Percentiles rank a stretch among this genome's conserved stretches.
Evolutionary conservation across 1,140 invertebrate species (phyloP).

Genomic region (Drosophila tani): DNA sequence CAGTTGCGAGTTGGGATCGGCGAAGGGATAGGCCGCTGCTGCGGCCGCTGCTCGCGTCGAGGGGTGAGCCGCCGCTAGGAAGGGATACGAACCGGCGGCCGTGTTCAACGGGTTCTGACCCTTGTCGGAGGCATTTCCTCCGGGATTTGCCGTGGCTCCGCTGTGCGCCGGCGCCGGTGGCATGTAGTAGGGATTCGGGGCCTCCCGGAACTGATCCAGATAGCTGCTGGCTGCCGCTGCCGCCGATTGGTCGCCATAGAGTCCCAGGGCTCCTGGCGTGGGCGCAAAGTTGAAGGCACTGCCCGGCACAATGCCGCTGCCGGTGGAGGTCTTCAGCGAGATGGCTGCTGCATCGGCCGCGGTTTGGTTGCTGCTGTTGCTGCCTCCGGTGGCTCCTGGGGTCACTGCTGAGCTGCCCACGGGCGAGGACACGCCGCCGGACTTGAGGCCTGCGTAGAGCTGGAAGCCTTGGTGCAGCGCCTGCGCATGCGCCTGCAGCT

Average conservation of each 20-base stretch:
- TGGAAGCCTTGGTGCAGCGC: conserved; percentile 86
- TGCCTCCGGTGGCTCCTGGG: conserved; percentile 7
- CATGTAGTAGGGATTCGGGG: conserved; percentile 86
- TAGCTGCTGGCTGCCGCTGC: conserved; percentile 85
- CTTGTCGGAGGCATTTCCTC: conserved; percentile 79
- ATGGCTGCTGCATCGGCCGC: conserved; percentile 86
- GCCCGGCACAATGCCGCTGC: conserved; percentile 87
- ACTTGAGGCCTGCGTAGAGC: conserved; percentile 86
- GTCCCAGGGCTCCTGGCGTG: conserved; percentile 85
- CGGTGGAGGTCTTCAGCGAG: conserved; percentile 86
- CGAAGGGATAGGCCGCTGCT: conserved; percentile 86
- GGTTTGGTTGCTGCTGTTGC: conserved; percentile 49
- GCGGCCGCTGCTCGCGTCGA: conserved; percentile 82
- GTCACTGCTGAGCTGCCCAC: conserved; percentile 26
- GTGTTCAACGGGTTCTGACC: conserved; percentile 66
- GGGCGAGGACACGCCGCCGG: conserved; percentile 69
- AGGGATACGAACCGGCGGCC: conserved; percentile 74
- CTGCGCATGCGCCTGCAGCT: conserved; percentile 72
- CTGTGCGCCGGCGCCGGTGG: conserved; percentile 86
- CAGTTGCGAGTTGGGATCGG: conserved; percentile 87
- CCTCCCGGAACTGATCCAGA: conserved; percentile 88
- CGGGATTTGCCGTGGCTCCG: conserved; percentile 81
- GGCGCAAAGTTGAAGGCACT: conserved; percentile 90
- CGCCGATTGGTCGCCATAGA: conserved; percentile 87
- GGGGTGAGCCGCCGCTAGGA: conserved; percentile 84